These are phyloP conservation scores for Rhizomys pruinosus DNA, from an alignment of 2,113 vertebrate species.

Conservation along the genomic window DNA sequence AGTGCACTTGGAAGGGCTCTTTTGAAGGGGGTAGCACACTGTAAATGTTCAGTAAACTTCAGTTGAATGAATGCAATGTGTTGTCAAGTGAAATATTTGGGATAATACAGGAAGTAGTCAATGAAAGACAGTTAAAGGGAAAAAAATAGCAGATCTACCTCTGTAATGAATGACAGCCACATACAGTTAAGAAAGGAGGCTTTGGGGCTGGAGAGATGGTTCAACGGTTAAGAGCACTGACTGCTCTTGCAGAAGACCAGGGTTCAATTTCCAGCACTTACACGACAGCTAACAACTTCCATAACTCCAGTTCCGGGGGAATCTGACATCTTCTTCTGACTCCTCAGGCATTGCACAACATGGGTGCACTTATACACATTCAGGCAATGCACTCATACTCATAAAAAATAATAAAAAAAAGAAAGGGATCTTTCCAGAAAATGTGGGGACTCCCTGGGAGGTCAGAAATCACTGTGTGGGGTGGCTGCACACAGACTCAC, in stretches of 20 bases:
- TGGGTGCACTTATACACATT: too few relatives aligned
- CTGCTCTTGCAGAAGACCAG: too few relatives aligned
- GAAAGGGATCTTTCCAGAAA: neutral
- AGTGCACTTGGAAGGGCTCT: neutral
- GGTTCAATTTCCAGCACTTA: too few relatives aligned
- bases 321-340: too few relatives aligned
- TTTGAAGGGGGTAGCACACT: too few relatives aligned
- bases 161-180: neutral
- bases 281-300: too few relatives aligned
- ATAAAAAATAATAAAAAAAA: too few relatives aligned
- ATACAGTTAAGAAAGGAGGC: slow-evolving; percentile 7
- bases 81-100: neutral
- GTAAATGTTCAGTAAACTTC: neutral
- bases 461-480: neutral
- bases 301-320: too few relatives aligned
- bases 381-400: too few relatives aligned
- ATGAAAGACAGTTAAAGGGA: neutral
- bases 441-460: neutral
- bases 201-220: too few relatives aligned
- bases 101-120: neutral
- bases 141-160: neutral
- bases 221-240: too few relatives aligned
- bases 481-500: neutral
- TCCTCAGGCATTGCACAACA: too few relatives aligned
- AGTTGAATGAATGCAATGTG: neutral